Base-by-base conservation (phyloP, 2,797 vertebrate species). In the Hirundo rustica region DNA sequence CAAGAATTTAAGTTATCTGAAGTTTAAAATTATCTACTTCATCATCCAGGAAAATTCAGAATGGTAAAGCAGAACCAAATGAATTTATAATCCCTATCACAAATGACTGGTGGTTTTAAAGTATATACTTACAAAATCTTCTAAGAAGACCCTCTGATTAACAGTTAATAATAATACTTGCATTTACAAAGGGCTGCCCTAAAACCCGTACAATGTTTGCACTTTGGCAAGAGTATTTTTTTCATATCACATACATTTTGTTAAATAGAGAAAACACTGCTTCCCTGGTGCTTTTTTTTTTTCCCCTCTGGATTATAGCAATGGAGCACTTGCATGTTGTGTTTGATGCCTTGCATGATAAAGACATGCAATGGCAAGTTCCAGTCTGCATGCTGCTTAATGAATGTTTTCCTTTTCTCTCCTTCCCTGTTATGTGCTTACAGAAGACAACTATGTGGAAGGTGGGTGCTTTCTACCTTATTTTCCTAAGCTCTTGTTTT, bases 331-430 rank as follows among this genome's bases (percentile, higher is more conserved):
- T 99, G 99, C 99, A 99, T 99, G 99, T 98, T 98, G 98, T 99
- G 98, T 99, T 98, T 98, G 98, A 97, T 98, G 99, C 98, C 99
- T 99, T 99, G 99, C 99, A 99, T 99, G 99, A 98, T 97, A 95
- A 98, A 98, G 95, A 98, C 99, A 99, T 99, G 99, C 99, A 99
- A 98, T 82, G 99, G 99, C 99, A 98, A 97, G 98, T 98, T 98
- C 98, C 97, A 98, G 98, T 99, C 98, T 99, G 99, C 99, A 99
- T 99, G 99, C 99, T 98, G 98, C 99, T 99, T 99, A 99, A 99
- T 99, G 98, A 99, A 99, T 99, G 98, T 99, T 98, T 99, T 98
- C 99, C 99, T 98, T 99, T 98, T 99, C 98, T 99, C 98, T 99
- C 98, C 99, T 98, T 99, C 98, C 98, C 98, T 98, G 98, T 98